phyloP scores from a whole-genome alignment of 2,888 invertebrate genomes.

The Leistus spinibarbis region DNA sequence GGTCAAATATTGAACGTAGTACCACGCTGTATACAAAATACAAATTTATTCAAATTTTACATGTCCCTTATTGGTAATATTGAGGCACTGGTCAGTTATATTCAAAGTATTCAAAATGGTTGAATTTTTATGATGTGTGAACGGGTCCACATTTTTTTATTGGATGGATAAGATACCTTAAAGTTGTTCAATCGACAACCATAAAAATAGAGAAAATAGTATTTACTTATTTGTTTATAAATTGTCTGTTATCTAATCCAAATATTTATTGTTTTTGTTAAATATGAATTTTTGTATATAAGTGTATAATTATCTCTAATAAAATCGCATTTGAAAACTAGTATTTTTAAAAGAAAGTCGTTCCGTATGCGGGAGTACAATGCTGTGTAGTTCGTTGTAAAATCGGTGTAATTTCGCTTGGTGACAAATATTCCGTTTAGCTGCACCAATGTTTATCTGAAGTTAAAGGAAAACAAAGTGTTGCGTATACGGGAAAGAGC shows the following conservation, averaged over 20 bases:
- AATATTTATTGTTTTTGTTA: background rate
- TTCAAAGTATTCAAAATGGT: slow-evolving; percentile 24
- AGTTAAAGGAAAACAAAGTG: slow-evolving; percentile 28
- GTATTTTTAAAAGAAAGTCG: too few relatives aligned
- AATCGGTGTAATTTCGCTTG: slow-evolving; percentile 20
- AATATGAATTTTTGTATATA: too few relatives aligned
- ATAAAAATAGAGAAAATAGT: slow-evolving; percentile 14
- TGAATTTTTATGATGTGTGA: slow-evolving; percentile 34
- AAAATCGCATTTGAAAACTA: too few relatives aligned
- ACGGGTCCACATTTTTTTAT: slow-evolving; percentile 23
- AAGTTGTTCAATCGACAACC: slow-evolving; percentile 18
- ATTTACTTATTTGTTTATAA: background rate
- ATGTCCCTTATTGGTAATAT: slow-evolving; percentile 18
- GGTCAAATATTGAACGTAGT: background rate
- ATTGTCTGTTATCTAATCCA: background rate
- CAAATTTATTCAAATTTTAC: slow-evolving; percentile 39
- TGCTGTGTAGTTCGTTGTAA: too few relatives aligned
- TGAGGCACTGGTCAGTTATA: slow-evolving; percentile 38
- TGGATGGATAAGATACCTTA: slow-evolving; percentile 23
- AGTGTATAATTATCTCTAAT: too few relatives aligned
- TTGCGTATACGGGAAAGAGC: too few relatives aligned
- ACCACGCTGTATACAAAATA: slow-evolving; percentile 35
- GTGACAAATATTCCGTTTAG: slow-evolving; percentile 2
- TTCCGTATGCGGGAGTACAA: too few relatives aligned
- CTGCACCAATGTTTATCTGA: slow-evolving; percentile 24